A percentile compares a stretch with the other conserved stretches of the same genome.
These are phyloP conservation scores for Adrianichthys oophorus DNA, from an alignment of 2,797 vertebrate genomes.

Conservation along the genomic window DNA sequence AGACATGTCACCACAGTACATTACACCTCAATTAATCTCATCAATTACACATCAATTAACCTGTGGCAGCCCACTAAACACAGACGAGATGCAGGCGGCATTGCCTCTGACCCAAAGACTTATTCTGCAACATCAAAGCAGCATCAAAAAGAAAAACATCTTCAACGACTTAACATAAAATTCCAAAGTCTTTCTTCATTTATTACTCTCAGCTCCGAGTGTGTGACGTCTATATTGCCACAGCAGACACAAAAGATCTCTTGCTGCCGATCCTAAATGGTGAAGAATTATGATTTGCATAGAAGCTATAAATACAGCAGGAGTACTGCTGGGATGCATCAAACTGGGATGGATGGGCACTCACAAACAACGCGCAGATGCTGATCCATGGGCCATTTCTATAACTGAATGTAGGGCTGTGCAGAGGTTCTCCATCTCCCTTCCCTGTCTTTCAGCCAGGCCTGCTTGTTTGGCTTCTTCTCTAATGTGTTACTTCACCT, in stretches of 20 bases:
- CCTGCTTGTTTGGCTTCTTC: conserved; percentile 66
- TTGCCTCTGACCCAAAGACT: conserved; percentile 56
- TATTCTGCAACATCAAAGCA: conserved; percentile 58
- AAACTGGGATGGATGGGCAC: conserved; percentile 38
- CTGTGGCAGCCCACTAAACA: conserved; percentile 65
- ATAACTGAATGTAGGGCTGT: conserved; percentile 51
- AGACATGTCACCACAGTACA: conserved; percentile 67
- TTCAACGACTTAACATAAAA: conserved; percentile 36
- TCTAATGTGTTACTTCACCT: conserved; percentile 79
- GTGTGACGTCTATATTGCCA: conserved; percentile 30
- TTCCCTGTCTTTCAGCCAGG: conserved; percentile 47
- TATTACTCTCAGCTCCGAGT: conserved; percentile 15
- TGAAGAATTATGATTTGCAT: background rate
- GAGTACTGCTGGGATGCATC: conserved; percentile 4
- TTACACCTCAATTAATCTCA: conserved; percentile 83
- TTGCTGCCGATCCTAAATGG: background rate
- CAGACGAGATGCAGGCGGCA: conserved; percentile 36
- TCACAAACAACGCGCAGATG: conserved; percentile 56
- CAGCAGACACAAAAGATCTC: conserved; percentile 20
- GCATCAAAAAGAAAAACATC: conserved; percentile 43
- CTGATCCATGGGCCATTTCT: conserved; percentile 53
- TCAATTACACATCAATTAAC: conserved; percentile 82
- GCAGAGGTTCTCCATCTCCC: conserved; percentile 55
- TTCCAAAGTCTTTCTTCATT: conserved; percentile 30
- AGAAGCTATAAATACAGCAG: conserved; percentile 35